Evolutionary conservation across 2,888 invertebrate genomes (phyloP).

Genomic region (Poecilobothrus nobilitatus): DNA sequence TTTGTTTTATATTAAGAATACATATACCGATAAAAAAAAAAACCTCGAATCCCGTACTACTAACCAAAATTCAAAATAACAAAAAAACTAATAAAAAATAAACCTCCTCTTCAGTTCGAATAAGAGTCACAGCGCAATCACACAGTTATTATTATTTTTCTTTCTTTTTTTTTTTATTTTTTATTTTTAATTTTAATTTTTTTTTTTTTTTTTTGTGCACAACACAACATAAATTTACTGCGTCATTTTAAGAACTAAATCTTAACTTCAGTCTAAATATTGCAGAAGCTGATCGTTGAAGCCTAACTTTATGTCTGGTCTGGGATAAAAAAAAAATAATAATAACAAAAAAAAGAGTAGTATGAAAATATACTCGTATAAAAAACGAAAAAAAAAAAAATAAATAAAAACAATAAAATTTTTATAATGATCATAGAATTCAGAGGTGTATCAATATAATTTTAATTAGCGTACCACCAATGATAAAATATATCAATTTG

Average conservation of each 20-base stretch:
- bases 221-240: slow-evolving; percentile 3
- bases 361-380: neutral
- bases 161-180: too few relatives aligned
- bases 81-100: neutral
- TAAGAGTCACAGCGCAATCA: neutral
- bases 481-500: too few relatives aligned
- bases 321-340: neutral
- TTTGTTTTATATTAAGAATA: too few relatives aligned
- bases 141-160: neutral
- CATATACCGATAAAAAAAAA: too few relatives aligned
- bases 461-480: too few relatives aligned
- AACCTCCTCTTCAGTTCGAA: neutral
- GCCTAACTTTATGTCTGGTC: slow-evolving; percentile 3
- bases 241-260: slow-evolving; percentile 6
- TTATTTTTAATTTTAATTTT: too few relatives aligned
- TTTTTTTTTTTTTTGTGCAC: neutral
- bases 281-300: slow-evolving; percentile 3
- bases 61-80: neutral
- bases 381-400: neutral
- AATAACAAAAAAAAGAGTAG: too few relatives aligned
- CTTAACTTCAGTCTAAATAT: slow-evolving; percentile 6
- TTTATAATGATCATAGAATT: neutral
- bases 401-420: neutral
- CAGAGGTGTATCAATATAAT: neutral
- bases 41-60: too few relatives aligned